Evolutionary conservation across 2,888 invertebrate genomes (phyloP).

Genomic region (Pristionchus maxplancki): DNA sequence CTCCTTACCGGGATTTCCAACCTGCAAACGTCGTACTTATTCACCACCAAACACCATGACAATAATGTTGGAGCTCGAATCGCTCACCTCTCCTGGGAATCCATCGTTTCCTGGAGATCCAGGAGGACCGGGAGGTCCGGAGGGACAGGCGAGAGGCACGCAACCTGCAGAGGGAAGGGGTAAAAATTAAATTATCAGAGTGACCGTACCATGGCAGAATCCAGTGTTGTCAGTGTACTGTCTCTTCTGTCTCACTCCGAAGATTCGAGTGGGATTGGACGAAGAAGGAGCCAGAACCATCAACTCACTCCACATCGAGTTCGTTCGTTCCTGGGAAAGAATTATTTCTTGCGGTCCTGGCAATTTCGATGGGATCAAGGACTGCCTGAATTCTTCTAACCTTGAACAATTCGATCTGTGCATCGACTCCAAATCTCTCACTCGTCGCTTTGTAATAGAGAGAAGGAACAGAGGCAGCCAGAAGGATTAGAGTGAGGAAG

Average conservation of each 20-base stretch:
- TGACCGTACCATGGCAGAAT: slow-evolving; percentile 59
- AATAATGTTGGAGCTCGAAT: neutral
- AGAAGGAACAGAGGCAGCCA: slow-evolving; percentile 54
- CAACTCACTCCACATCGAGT: slow-evolving; percentile 49
- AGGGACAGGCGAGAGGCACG: slow-evolving; percentile 72
- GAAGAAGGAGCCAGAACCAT: slow-evolving; percentile 35
- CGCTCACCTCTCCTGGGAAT: slow-evolving; percentile 66
- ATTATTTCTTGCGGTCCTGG: neutral
- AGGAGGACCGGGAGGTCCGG: slow-evolving; percentile 75
- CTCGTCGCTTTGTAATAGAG: slow-evolving; percentile 45
- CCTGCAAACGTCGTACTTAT: neutral
- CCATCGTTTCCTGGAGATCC: slow-evolving; percentile 74
- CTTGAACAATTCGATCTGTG: slow-evolving; percentile 53
- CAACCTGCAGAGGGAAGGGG: slow-evolving; percentile 61
- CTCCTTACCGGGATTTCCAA: slow-evolving; percentile 59
- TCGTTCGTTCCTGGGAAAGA: slow-evolving; percentile 39
- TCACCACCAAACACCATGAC: neutral
- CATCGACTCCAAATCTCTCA: slow-evolving; percentile 50
- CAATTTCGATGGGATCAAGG: too few species aligned
- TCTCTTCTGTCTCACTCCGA: slow-evolving; percentile 40
- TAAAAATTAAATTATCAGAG: slow-evolving; percentile 13
- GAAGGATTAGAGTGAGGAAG: slow-evolving; percentile 52
- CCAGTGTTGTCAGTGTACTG: slow-evolving; percentile 52
- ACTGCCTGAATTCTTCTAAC: too few species aligned
- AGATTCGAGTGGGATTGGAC: neutral